Percentiles rank a stretch among this genome's conserved stretches.
Conservation (phyloP, 2,113 vertebrate species). For the Notarius lentiginosus region DNA sequence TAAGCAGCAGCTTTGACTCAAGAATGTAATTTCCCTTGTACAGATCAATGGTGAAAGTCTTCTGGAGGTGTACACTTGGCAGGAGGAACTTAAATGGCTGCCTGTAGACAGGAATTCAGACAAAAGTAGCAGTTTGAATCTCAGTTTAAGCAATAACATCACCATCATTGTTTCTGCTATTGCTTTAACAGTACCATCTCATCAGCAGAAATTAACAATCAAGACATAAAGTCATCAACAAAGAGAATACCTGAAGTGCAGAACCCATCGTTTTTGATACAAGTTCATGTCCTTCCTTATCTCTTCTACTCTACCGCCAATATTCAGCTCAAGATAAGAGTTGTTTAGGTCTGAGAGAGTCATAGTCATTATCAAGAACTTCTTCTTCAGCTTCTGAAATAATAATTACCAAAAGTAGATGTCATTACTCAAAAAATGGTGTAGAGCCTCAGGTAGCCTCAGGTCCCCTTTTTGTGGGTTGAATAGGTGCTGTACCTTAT, state of each 20-base stretch:
- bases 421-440: background rate
- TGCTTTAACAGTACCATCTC: background rate
- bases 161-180: background rate
- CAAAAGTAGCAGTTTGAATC: background rate
- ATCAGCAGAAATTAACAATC: background rate
- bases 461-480: background rate
- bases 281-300: conserved; percentile 70
- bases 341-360: conserved; percentile 60
- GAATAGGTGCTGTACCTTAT: conserved; percentile 63
- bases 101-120: conserved; percentile 62
- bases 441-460: background rate
- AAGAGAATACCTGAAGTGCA: conserved; percentile 73
- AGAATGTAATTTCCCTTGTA: conserved; percentile 73
- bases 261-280: conserved; percentile 75
- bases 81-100: conserved; percentile 78
- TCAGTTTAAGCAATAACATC: background rate
- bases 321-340: conserved; percentile 64
- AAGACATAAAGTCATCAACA: background rate
- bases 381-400: conserved; percentile 73
- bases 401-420: background rate
- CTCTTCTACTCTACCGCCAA: conserved; percentile 79
- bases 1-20: conserved; percentile 77
- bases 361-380: conserved; percentile 63
- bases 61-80: conserved; percentile 75
- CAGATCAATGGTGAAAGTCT: conserved; percentile 77